phyloP scores from a whole-genome alignment of 2,797 vertebrate species.

The Chiloscyllium punctatum region DNA sequence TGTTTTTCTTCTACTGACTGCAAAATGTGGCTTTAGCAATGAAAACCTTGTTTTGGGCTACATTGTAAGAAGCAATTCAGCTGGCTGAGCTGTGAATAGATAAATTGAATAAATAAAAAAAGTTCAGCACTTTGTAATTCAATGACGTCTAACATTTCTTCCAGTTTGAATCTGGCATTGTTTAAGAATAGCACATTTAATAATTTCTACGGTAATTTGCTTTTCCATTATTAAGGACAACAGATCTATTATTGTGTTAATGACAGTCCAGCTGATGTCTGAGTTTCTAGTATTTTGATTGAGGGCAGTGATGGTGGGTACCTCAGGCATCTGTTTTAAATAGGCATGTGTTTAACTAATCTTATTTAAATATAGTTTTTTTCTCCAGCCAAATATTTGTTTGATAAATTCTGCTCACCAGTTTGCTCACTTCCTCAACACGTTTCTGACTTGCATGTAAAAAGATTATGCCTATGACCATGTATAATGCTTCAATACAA shows the following conservation, averaged over 20 bases:
- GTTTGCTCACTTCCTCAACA: background rate
- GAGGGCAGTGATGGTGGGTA: background rate
- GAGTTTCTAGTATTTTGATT: background rate
- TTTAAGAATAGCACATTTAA: too few relatives aligned
- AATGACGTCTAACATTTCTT: too few relatives aligned
- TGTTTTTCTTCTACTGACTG: too few relatives aligned
- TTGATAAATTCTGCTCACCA: background rate
- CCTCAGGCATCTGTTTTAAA: background rate
- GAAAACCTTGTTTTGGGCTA: too few relatives aligned
- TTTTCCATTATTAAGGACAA: background rate
- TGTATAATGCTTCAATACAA: background rate
- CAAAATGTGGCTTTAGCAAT: too few relatives aligned
- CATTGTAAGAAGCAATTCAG: too few relatives aligned
- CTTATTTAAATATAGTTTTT: background rate
- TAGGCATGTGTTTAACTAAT: background rate
- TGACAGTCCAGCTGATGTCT: background rate
- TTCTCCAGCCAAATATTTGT: background rate
- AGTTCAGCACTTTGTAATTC: too few relatives aligned
- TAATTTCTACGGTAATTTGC: background rate
- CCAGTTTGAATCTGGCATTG: too few relatives aligned
- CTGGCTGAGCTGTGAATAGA: too few relatives aligned
- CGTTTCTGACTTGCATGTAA: background rate
- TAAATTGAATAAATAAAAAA: too few relatives aligned
- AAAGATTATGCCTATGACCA: background rate
- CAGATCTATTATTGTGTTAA: too few relatives aligned